Percentiles rank a stretch among this genome's conserved stretches.
These are phyloP conservation scores for Petrolisthes manimaculis DNA, from an alignment of 2,888 invertebrate species.

Conservation along the genomic window DNA sequence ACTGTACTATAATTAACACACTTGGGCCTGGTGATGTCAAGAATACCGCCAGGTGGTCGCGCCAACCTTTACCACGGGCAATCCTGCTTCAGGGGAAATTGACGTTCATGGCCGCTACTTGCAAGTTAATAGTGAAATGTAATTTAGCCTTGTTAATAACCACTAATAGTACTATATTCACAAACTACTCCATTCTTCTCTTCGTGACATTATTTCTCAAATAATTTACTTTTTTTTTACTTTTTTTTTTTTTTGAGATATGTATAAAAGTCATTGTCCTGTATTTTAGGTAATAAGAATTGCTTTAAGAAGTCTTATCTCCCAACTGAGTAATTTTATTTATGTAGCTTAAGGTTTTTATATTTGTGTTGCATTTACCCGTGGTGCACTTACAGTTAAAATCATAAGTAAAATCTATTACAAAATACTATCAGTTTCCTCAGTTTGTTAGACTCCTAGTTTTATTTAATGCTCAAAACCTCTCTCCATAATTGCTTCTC, in stretches of 20 bases:
- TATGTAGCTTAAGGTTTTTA: slow-evolving; percentile 60
- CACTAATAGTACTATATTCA: slow-evolving; percentile 61
- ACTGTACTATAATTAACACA: background rate
- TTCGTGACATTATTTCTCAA: background rate
- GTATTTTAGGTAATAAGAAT: slow-evolving; percentile 56
- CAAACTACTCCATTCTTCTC: slow-evolving; percentile 48
- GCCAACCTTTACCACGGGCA: slow-evolving; percentile 21
- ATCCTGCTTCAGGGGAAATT: slow-evolving; percentile 37
- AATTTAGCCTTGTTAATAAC: slow-evolving; percentile 62
- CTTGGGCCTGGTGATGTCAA: slow-evolving; percentile 36
- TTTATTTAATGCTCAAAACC: slow-evolving; percentile 60
- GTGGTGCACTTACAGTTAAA: slow-evolving; percentile 48
- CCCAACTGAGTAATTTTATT: slow-evolving; percentile 57
- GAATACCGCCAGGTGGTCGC: background rate
- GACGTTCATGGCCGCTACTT: slow-evolving; percentile 59
- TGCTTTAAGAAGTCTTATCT: slow-evolving; percentile 53
- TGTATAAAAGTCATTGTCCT: slow-evolving; percentile 59
- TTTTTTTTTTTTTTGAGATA: slow-evolving; percentile 50
- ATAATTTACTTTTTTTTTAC: slow-evolving; percentile 36
- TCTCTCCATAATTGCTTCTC: slow-evolving; percentile 21
- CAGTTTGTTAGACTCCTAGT: slow-evolving; percentile 38
- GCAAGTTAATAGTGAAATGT: slow-evolving; percentile 52
- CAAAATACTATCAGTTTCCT: slow-evolving; percentile 29
- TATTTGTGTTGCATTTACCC: slow-evolving; percentile 58
- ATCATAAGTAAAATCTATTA: slow-evolving; percentile 22